Conservation (phyloP, 2,888 invertebrate species). For the Drosophila nigricruria region DNA sequence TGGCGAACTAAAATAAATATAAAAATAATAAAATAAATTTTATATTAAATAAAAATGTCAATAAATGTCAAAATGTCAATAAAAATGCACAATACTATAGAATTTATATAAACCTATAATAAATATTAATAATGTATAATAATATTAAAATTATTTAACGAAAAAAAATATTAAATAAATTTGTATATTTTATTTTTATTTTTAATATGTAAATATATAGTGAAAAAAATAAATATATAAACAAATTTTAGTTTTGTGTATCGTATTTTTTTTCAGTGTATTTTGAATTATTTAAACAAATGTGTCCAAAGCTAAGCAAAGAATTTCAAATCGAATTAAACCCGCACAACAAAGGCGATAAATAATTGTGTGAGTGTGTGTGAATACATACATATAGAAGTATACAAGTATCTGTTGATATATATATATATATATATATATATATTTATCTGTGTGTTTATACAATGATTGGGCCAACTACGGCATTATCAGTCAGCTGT, state of each 20-base stretch:
- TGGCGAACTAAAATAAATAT: background rate
- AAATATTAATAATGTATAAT: no score
- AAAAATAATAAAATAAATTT: background rate
- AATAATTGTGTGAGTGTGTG: conserved; percentile 12
- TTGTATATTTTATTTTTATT: no score
- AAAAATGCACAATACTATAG: no score
- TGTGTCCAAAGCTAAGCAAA: conserved; percentile 54
- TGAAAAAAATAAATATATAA: no score
- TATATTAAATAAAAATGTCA: background rate
- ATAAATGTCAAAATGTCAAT: no score
- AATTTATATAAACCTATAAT: no score
- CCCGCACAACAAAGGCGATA: conserved; percentile 45
- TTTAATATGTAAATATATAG: no score
- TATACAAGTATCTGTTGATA: background rate
- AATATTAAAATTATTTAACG: no score
- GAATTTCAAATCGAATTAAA: conserved; percentile 68
- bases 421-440: background rate
- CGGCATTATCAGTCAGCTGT: conserved; percentile 44
- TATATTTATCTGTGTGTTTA: background rate
- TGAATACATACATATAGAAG: background rate
- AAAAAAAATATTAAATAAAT: no score
- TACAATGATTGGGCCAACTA: conserved; percentile 26
- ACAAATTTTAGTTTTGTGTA: no score
- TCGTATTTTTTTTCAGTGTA: conserved; percentile 48
- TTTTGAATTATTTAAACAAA: conserved; percentile 63